Conservation (phyloP, 2,113 vertebrate species). For the Aphelocoma coerulescens region DNA sequence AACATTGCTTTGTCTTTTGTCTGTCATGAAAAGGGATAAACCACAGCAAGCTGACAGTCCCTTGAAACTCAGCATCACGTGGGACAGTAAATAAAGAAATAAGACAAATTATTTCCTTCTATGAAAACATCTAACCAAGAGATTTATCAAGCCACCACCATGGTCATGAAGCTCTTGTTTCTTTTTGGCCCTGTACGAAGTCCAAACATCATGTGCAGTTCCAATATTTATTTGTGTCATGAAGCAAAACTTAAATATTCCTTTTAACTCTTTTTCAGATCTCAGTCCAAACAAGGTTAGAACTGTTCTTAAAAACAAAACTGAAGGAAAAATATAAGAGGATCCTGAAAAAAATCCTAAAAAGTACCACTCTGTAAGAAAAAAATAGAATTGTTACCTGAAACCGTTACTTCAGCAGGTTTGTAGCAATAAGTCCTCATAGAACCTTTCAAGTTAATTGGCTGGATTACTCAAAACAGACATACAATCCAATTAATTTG, state of each 20-base stretch:
- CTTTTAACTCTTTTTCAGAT: background rate
- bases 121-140: background rate
- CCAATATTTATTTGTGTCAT: background rate
- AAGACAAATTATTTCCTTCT: background rate
- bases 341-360: background rate
- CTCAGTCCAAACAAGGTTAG: background rate
- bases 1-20: background rate
- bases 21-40: background rate
- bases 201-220: background rate
- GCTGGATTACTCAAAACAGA: background rate
- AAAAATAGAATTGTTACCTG: background rate
- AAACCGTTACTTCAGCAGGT: background rate
- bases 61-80: background rate
- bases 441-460: background rate
- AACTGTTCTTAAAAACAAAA: background rate
- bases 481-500: background rate
- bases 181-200: background rate
- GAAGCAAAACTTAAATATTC: background rate
- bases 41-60: background rate
- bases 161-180: background rate
- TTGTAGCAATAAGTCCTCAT: background rate
- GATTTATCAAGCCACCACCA: background rate
- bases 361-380: background rate
- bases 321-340: background rate
- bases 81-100: conserved; percentile 1